Base-by-base conservation (phyloP, 2,888 invertebrate genomes). In the Tanytarsus gracilentus region DNA sequence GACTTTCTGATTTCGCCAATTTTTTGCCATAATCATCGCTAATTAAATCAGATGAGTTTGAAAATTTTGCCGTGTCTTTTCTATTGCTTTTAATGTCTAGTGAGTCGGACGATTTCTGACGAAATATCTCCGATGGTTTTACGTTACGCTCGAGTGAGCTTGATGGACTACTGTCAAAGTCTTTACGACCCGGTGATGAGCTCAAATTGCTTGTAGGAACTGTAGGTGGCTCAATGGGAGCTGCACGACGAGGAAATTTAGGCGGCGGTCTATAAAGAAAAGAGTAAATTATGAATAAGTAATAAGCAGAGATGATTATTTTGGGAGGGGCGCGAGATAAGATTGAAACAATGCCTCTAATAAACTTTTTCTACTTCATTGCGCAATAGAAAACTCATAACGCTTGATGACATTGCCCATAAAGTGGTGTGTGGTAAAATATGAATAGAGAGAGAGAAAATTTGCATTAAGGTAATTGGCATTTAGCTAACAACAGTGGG, bases 171-270 rank as follows among this genome's bases (percentile, higher is more conserved):
- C 58, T 58, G n/a, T 58, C 58, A 18, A 48, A 58, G 29, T 72
- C 72, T 51, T 64, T 65, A 55, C 68, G 68, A 55, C 69, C 67
- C 7, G 44, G 40, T 9, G 44, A 40, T 26, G 58, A 39, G 8
- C 61, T 39, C 2, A 61, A 21, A 18, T n/a, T n/a, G n/a, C n/a
- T n/a, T n/a, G n/a, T 29, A 27, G 74, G 75, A 52, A 76, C 72
- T 60, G 77, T 70, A 16, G 78, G 79, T 26, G 79, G 75, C 66
- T 81, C 82, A 16, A 82, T 81, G 62, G 77, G 67, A 1, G 78
- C 77, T 9, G 75, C 75, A 51, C 79, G 79, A 49, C 81, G 75
- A 69, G 81, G 79, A 69, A 78, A 78, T 75, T 82, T 82, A 64
- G 82, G 82, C 69, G 82, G 82, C 62, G 82, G 82, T 68, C 81